Percentiles rank a stretch among this genome's conserved stretches.
phyloP scores from a whole-genome alignment of 2,797 vertebrate genomes.

The Lepus oiostolus region DNA sequence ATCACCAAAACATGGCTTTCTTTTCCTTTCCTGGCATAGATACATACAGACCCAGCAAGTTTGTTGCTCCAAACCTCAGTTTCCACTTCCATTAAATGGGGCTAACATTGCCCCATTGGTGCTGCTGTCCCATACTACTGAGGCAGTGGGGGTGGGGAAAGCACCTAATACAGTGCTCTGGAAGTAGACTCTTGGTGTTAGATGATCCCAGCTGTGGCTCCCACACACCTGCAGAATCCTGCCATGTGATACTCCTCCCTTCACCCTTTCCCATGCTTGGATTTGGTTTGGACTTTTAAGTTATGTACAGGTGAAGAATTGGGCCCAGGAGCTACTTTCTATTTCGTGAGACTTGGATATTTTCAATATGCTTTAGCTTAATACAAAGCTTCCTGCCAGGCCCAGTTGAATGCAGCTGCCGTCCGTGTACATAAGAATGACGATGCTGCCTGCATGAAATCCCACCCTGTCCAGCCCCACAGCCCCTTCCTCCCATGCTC shows the following conservation, averaged over 20 bases:
- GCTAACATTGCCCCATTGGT: not conserved
- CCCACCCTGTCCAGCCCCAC: not conserved
- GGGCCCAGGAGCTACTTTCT: slow-evolving; percentile 25
- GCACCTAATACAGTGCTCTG: not conserved
- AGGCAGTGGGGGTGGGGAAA: not conserved
- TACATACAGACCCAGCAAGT: not conserved
- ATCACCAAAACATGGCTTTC: not conserved
- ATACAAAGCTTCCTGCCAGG: slow-evolving; percentile 37
- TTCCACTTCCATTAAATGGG: not conserved
- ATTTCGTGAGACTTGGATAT: slow-evolving; percentile 49
- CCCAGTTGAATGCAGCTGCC: not conserved
- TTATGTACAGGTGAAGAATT: slow-evolving; percentile 19
- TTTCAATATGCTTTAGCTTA: slow-evolving; percentile 46
- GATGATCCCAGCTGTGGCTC: not conserved
- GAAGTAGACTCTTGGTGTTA: not conserved
- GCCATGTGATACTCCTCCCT: not conserved
- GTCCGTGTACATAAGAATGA: not conserved
- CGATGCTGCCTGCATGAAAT: not conserved
- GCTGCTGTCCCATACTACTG: rapidly evolving
- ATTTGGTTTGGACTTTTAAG: slow-evolving; percentile 43
- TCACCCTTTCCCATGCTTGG: not conserved
- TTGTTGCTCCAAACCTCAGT: not conserved
- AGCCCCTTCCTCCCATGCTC: not conserved
- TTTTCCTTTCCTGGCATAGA: not conserved
- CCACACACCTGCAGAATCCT: not conserved